A percentile compares a stretch with the other conserved stretches of the same genome.
These are phyloP conservation scores for Rhea americana DNA, from an alignment of 2,113 vertebrate species.

Conservation along the genomic window DNA sequence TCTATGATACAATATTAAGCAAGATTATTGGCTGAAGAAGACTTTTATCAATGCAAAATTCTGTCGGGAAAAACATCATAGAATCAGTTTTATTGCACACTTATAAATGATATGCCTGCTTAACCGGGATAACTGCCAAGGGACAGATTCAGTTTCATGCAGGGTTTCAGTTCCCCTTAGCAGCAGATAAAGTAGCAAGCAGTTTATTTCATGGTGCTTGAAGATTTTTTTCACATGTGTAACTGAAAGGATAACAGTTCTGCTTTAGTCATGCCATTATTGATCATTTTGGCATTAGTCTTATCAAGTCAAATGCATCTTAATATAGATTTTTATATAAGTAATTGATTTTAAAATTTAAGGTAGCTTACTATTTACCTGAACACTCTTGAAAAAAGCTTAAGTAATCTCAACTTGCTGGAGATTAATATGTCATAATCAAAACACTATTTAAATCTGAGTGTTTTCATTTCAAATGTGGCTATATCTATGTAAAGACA, in stretches of 20 bases:
- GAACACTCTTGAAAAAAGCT: background rate
- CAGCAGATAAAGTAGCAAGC: constrained; percentile 35
- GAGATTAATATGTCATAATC: background rate
- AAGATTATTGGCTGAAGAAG: constrained; percentile 20
- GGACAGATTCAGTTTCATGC: constrained; percentile 47
- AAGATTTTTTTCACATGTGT: constrained; percentile 5
- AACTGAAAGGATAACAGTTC: constrained; percentile 14
- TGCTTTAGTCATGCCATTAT: background rate
- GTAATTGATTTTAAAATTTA: background rate
- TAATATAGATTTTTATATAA: background rate
- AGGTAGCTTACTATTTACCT: background rate
- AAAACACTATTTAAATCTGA: background rate
- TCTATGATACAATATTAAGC: background rate
- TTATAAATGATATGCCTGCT: constrained; percentile 53
- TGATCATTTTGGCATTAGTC: constrained; percentile 38
- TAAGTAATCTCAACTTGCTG: background rate
- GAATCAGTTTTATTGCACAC: constrained; percentile 43
- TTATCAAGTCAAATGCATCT: constrained; percentile 20
- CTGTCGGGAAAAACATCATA: constrained; percentile 19
- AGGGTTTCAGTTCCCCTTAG: constrained; percentile 35
- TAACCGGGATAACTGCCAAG: constrained; percentile 49
- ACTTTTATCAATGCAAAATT: constrained; percentile 49
- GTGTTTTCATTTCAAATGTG: background rate
- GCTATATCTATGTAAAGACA: background rate
- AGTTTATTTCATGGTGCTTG: constrained; percentile 37